A percentile compares a stretch with the other conserved stretches of the same genome.
Evolutionary conservation across 2,113 vertebrate species (phyloP).

Genomic region (Rhizomys pruinosus): DNA sequence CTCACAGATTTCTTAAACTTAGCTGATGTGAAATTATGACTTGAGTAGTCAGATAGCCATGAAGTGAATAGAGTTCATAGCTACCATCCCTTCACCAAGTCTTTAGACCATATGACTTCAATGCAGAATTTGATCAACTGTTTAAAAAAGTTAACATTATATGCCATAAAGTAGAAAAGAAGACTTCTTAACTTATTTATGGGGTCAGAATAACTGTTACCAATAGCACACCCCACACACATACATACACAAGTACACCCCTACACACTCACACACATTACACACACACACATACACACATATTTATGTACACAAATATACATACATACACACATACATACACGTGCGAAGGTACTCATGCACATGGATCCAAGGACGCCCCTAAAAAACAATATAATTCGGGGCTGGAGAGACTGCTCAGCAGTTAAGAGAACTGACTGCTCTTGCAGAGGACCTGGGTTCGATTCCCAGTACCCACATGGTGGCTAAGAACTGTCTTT

Average conservation of each 20-base stretch:
- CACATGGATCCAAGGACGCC: background rate
- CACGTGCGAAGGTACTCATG: background rate
- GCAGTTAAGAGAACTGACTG: too few relatives aligned
- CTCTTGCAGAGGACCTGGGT: too few relatives aligned
- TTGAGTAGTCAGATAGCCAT: too few relatives aligned
- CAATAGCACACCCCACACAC: conserved; percentile 13
- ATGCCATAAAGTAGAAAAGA: background rate
- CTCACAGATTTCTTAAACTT: background rate
- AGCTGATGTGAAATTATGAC: background rate
- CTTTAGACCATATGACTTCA: background rate
- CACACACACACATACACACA: background rate
- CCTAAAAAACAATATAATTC: background rate
- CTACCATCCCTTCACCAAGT: background rate
- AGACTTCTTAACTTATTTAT: background rate
- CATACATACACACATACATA: background rate
- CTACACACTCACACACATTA: background rate
- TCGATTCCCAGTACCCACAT: too few relatives aligned
- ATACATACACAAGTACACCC: too few relatives aligned
- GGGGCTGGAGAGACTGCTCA: too few relatives aligned
- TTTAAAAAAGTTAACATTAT: background rate
- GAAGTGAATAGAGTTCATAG: background rate
- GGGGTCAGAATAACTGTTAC: background rate
- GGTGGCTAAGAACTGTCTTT: too few relatives aligned
- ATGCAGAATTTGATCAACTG: background rate
- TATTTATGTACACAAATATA: background rate